A percentile compares a stretch with the other conserved stretches of the same genome.
Conservation (phyloP, 2,113 vertebrate species). For the Prochilodus magdalenae region DNA sequence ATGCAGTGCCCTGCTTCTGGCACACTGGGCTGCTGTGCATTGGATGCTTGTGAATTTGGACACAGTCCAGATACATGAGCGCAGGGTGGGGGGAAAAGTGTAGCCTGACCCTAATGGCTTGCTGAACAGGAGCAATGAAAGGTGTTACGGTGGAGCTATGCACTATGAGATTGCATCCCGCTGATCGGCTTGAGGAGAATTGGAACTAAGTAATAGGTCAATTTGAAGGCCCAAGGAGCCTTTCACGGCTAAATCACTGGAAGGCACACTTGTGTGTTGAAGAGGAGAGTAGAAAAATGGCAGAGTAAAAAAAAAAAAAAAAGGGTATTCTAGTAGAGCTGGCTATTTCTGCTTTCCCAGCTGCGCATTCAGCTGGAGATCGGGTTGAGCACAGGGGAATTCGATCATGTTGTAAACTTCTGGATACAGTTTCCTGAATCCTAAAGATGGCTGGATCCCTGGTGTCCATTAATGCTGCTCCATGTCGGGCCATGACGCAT, state of each 20-base stretch:
- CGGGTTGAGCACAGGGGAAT: background rate
- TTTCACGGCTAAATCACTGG: slow-evolving; percentile 55
- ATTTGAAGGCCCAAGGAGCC: slow-evolving; percentile 55
- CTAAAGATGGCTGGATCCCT: background rate
- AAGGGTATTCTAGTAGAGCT: background rate
- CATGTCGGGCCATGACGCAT: background rate
- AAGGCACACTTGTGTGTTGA: slow-evolving; percentile 24
- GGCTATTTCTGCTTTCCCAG: slow-evolving; percentile 27
- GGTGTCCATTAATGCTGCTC: background rate
- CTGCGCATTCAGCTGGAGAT: background rate
- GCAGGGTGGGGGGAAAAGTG: background rate
- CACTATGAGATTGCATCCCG: slow-evolving; percentile 59
- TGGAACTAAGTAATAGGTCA: slow-evolving; percentile 65
- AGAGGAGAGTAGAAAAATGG: background rate
- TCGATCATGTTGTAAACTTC: background rate
- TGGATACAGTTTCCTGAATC: background rate
- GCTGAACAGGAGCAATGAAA: slow-evolving; percentile 64
- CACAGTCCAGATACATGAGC: slow-evolving; percentile 8
- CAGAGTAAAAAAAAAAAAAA: too few relatives aligned
- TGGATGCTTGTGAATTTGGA: slow-evolving; percentile 24
- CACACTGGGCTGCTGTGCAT: background rate
- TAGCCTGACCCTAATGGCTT: slow-evolving; percentile 57
- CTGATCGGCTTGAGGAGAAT: slow-evolving; percentile 63
- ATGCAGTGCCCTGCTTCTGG: background rate
- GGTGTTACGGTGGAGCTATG: slow-evolving; percentile 15